These are phyloP conservation scores for Rousettus madagascariensis DNA, from an alignment of 2,797 vertebrate genomes.

Conservation along the genomic window DNA sequence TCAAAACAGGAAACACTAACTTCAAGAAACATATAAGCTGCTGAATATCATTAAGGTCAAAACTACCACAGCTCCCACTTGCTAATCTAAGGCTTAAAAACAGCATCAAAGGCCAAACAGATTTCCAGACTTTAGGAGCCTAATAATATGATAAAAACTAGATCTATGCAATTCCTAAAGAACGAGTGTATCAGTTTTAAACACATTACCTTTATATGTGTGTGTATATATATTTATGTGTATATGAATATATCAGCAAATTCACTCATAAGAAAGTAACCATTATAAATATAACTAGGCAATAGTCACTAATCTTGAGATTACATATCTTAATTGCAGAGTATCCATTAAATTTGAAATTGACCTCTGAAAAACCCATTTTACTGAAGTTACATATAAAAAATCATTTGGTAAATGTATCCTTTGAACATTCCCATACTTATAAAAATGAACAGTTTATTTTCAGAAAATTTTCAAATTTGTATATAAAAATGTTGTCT, in stretches of 20 bases:
- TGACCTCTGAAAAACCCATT: background rate
- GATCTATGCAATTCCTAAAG: background rate
- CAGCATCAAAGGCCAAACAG: background rate
- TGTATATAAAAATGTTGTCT: background rate
- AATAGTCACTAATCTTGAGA: background rate
- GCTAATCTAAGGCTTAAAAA: background rate
- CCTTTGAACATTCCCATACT: background rate
- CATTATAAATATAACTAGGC: background rate
- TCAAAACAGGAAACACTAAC: background rate
- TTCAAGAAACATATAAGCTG: background rate
- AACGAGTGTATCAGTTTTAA: background rate
- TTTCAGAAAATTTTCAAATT: background rate
- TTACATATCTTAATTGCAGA: background rate
- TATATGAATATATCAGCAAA: background rate
- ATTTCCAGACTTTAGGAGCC: background rate
- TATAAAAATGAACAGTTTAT: background rate
- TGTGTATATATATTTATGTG: background rate
- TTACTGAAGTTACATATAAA: background rate
- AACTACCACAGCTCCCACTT: background rate
- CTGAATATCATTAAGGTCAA: background rate
- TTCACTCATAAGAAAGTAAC: background rate
- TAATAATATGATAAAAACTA: background rate
- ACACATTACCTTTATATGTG: background rate
- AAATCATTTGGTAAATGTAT: background rate
- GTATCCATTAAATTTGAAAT: background rate